phyloP scores from a whole-genome alignment of 2,113 vertebrate species.

The Hippocampus abdominalis region DNA sequence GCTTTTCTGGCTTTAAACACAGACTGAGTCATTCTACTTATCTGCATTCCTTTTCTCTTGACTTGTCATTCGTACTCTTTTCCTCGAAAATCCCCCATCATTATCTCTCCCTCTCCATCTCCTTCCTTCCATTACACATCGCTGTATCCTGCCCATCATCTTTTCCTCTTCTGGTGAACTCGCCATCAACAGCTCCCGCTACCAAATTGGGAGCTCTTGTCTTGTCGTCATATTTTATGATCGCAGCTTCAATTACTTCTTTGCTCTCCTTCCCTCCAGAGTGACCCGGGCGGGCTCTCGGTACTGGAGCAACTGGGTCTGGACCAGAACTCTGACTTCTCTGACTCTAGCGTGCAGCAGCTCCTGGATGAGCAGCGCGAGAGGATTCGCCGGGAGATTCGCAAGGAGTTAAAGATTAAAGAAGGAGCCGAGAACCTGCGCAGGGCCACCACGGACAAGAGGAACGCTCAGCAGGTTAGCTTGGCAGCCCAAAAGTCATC shows the following conservation, averaged over 20 bases:
- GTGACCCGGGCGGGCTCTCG: constrained; percentile 74
- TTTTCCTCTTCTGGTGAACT: constrained; percentile 30
- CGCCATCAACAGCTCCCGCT: constrained; percentile 28
- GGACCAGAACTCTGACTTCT: constrained; percentile 78
- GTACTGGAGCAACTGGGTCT: constrained; percentile 77
- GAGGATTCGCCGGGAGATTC: constrained; percentile 84
- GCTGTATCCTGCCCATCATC: constrained; percentile 39
- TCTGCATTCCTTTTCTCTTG: constrained; percentile 13
- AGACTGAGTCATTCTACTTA: constrained; percentile 8
- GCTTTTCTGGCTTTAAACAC: constrained; percentile 20
- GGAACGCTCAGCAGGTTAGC: constrained; percentile 76
- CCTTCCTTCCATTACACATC: constrained; percentile 40
- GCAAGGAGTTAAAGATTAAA: constrained; percentile 93
- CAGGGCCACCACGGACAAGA: constrained; percentile 84
- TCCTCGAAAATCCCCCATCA: constrained; percentile 4
- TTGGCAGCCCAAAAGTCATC: background rate
- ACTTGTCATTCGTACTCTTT: constrained; percentile 12
- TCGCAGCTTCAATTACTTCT: background rate
- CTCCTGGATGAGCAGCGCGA: constrained; percentile 86
- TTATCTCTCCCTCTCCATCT: constrained; percentile 7
- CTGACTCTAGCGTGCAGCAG: constrained; percentile 81
- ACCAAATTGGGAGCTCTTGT: background rate
- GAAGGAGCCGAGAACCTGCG: constrained; percentile 91
- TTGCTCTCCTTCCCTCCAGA: constrained; percentile 49
- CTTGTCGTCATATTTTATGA: background rate